Evolutionary conservation across 2,888 invertebrate species (phyloP), one percentile per base, ranked within the genome.

Genomic region (Opisthograptis luteolata): DNA sequence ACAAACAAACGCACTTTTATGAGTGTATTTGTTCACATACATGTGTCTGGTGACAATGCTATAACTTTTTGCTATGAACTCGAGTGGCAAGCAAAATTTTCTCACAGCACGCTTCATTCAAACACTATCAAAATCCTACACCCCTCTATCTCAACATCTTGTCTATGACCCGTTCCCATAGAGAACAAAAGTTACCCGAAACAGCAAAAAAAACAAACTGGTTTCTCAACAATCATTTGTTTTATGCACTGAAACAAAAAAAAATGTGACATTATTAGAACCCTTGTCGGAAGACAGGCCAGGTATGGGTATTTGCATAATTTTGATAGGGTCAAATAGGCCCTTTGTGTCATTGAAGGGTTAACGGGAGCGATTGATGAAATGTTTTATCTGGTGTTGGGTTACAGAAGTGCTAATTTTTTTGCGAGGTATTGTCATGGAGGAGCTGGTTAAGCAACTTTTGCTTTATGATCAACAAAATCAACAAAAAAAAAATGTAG

Each of bases 271-370:
- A 71, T 70, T 72, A 79, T 77, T 76, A 74, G 68, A 59, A 45
- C 79, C 76, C 77, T 73, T 76, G 74, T 72, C 5, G 22, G 5
- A 25, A 13, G 30, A 31, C 36, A 34, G 37, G 27, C 42, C 42
- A 64, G 70, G 64, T 66, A 67, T n/a, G 42, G 24, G 39, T 9
- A 76, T 80, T 79, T 79, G 79, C 79, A 80, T 80, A 79, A 66
- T 68, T 76, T 67, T 53, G 58, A 60, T 61, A 66, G 75, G 77
- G 77, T 76, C 75, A 75, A 74, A 75, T 62, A 58, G 58, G 43
- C 63, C 66, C 58, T 58, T 60, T 50, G 50, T 58, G 64, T 61
- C 66, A 66, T 63, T 68, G 54, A 60, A 53, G 56, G 67, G 62
- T 70, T 65, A 62, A 66, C 20, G 25, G 58, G 62, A 68, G 64